Conservation (phyloP, 2,888 invertebrate species). For the Acanthococcus lagerstroemiae region DNA sequence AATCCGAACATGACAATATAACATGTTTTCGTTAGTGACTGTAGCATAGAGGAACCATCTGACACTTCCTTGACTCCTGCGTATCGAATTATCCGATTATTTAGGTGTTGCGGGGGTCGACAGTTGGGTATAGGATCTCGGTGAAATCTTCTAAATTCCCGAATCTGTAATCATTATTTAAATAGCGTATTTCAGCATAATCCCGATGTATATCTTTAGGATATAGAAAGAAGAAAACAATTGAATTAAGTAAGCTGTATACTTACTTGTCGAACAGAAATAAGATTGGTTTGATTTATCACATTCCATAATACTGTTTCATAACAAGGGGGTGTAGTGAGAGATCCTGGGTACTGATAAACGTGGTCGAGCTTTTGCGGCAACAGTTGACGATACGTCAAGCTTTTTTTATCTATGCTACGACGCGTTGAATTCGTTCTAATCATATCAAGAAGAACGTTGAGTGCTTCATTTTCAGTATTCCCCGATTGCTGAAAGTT, state of each 20-base stretch:
- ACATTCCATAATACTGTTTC: slow-evolving; percentile 14
- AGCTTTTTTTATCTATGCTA: background rate
- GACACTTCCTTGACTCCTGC: no score
- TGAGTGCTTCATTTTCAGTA: background rate
- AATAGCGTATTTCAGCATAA: no score
- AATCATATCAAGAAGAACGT: background rate
- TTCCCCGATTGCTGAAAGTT: background rate
- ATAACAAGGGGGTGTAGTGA: slow-evolving; percentile 4
- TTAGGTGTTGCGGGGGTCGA: no score
- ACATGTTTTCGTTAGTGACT: no score
- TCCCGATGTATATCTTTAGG: no score
- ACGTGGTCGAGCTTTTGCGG: background rate
- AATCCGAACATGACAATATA: no score
- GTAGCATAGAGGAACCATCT: no score
- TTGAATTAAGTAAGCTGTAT: background rate
- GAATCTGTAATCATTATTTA: no score
- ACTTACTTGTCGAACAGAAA: slow-evolving; percentile 7
- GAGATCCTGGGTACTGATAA: slow-evolving; percentile 11
- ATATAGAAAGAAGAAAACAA: no score
- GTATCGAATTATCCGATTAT: no score
- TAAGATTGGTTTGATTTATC: background rate
- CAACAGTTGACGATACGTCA: slow-evolving; percentile 10
- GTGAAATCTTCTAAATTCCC: no score
- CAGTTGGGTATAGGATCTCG: no score
- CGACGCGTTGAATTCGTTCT: background rate